Base-by-base conservation (phyloP, 2,113 vertebrate species). In the Pteruthius melanotis region DNA sequence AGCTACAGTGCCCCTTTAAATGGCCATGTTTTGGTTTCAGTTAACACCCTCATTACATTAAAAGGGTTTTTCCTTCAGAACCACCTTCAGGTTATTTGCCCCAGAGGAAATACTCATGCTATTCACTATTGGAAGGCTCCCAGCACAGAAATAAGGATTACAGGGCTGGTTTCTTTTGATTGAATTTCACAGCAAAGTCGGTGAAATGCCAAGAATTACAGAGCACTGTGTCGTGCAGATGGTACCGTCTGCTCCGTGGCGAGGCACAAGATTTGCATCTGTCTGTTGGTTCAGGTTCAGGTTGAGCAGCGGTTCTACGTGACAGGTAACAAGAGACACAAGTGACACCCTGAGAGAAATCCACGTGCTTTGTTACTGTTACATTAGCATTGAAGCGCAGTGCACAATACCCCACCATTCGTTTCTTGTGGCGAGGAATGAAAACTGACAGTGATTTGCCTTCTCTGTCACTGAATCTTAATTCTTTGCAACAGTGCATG, bases 261-360 rank as follows among this genome's bases (percentile, higher is more conserved):
- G 66, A 88, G 66, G 60, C 63, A 77, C 50, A 5, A n/a, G 76
- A 94, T 95, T 95, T 94, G 87, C 91, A 90, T 78, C 63, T 78
- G 70, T 64, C 53, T 74, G 54, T 61, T 57, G 28, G 70, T 11
- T 86, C 74, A 87, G 33, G 75, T 49, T 93, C 87, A 83, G n/a
- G 66, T 13, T 80, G 64, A 83, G 87, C 88, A 83, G 78, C 1
- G 45, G 63, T 24, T 92, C 69, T 24, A 74, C 35, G 42, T 75
- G 87, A 79, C 87, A 95, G 89, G 69, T 94, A 94, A 88, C 72
- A 83, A 47, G 68, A 75, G 47, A 57, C 23, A 30, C 26, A 79
- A 84, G 64, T 8, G 83, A 65, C 69, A 40, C 13, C 23, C 40
- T 27, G 17, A 8, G 50, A 56, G 57, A 71, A 74, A 83, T 7